Evolutionary conservation across 2,113 vertebrate genomes (phyloP).

Genomic region (Brachirus orientalis): DNA sequence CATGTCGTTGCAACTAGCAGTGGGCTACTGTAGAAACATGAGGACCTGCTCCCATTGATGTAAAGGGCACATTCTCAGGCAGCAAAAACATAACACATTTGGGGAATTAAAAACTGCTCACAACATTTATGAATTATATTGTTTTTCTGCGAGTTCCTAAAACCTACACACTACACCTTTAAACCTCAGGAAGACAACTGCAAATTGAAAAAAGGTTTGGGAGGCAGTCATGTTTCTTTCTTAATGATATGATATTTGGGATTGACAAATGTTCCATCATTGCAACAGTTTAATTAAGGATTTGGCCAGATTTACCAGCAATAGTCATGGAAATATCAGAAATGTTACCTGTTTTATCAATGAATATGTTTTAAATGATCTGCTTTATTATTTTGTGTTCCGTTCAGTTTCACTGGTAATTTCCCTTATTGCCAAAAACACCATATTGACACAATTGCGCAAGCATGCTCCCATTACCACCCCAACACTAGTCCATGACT

Average conservation of each 20-base stretch:
- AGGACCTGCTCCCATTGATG: too few relatives aligned
- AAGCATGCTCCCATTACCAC: constrained; percentile 7
- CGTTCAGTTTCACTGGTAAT: constrained; percentile 7
- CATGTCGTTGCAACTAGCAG: too few relatives aligned
- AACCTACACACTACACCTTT: too few relatives aligned
- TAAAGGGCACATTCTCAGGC: not conserved
- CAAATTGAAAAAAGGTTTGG: too few relatives aligned
- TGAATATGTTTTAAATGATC: constrained; percentile 12
- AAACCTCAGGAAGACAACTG: too few relatives aligned
- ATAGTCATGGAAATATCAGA: not conserved
- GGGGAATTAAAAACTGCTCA: not conserved
- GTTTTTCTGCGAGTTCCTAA: not conserved
- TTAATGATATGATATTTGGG: too few relatives aligned
- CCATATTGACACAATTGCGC: constrained; percentile 46
- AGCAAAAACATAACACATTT: not conserved
- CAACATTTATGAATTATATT: not conserved
- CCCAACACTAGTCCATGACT: constrained; percentile 9
- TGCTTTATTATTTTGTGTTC: not conserved
- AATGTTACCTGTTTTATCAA: not conserved
- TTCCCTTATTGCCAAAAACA: constrained; percentile 10
- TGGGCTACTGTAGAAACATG: not conserved
- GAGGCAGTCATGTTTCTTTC: too few relatives aligned
- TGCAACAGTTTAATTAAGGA: not conserved
- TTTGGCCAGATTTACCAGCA: too few relatives aligned
- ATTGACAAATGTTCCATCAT: too few relatives aligned